Percentiles rank a stretch among this genome's conserved stretches.
Conservation (phyloP, 2,113 vertebrate genomes). For the Tachysurus fulvidraco region DNA sequence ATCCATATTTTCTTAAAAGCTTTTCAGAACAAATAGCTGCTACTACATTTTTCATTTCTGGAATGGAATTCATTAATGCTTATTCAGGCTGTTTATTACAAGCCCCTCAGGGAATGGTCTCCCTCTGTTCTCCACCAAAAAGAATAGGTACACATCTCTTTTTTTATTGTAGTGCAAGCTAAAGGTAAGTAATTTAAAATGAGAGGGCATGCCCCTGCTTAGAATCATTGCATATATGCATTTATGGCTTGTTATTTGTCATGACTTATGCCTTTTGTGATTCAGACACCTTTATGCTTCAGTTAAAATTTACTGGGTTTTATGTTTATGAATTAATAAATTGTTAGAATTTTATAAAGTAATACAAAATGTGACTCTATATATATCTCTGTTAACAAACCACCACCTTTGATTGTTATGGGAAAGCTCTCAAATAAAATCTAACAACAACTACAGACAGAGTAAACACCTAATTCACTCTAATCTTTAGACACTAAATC, state of each 20-base stretch:
- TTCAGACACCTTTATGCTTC: neutral
- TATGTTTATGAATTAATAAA: neutral
- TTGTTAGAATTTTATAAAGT: neutral
- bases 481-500: neutral
- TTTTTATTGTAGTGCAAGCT: conserved; percentile 17
- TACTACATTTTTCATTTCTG: conserved; percentile 62
- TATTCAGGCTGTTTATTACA: conserved; percentile 42
- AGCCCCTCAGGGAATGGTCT: conserved; percentile 26
- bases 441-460: neutral
- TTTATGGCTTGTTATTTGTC: conserved; percentile 35
- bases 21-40: conserved; percentile 63
- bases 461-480: neutral
- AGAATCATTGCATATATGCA: conserved; percentile 39
- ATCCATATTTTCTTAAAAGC: conserved; percentile 68
- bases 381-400: no score
- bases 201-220: conserved; percentile 21
- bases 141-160: conserved; percentile 5
- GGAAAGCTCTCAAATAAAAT: neutral
- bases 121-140: conserved; percentile 9
- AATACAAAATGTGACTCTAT: no score
- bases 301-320: neutral
- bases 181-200: conserved; percentile 45
- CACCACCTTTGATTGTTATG: no score
- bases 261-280: neutral
- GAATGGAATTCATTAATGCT: conserved; percentile 53